Conservation (phyloP, 92 coral and sea anemone genomes). For the Muricea muricata region DNA sequence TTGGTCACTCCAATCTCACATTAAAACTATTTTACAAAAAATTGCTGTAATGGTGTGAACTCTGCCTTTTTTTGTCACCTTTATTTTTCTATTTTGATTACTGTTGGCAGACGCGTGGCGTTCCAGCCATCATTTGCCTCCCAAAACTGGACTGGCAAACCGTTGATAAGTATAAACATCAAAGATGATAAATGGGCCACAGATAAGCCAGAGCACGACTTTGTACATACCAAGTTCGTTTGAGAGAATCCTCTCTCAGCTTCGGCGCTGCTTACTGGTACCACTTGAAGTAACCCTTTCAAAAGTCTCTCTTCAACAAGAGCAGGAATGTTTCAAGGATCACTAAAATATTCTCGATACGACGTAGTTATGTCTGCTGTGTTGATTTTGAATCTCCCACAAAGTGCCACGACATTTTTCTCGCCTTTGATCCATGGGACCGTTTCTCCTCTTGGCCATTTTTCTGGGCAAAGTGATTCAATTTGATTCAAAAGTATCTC, state of each 20-base stretch:
- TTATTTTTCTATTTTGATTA: constrained; percentile 9
- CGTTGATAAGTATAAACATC: constrained; percentile 31
- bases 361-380: constrained; percentile 27
- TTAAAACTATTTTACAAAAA: too few species aligned
- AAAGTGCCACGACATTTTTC: constrained; percentile 40
- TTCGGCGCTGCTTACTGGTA: too few species aligned
- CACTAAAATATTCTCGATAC: constrained; percentile 34
- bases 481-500: constrained; percentile 17
- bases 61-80: too few species aligned
- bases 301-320: constrained; percentile 24
- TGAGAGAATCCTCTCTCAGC: constrained; percentile 38
- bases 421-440: constrained; percentile 38
- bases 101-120: constrained; percentile 27
- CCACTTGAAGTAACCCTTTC: too few species aligned
- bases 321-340: constrained; percentile 23
- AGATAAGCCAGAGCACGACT: constrained; percentile 7
- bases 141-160: constrained; percentile 37
- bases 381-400: constrained; percentile 21
- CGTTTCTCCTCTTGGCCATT: constrained; percentile 39
- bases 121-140: constrained; percentile 31
- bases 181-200: too few species aligned
- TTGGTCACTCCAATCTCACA: too few species aligned
- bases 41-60: too few species aligned
- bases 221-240: too few species aligned
- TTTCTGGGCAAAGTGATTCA: constrained; percentile 38